Conservation (phyloP, 2,797 vertebrate genomes). For the Anas bahamensis region DNA sequence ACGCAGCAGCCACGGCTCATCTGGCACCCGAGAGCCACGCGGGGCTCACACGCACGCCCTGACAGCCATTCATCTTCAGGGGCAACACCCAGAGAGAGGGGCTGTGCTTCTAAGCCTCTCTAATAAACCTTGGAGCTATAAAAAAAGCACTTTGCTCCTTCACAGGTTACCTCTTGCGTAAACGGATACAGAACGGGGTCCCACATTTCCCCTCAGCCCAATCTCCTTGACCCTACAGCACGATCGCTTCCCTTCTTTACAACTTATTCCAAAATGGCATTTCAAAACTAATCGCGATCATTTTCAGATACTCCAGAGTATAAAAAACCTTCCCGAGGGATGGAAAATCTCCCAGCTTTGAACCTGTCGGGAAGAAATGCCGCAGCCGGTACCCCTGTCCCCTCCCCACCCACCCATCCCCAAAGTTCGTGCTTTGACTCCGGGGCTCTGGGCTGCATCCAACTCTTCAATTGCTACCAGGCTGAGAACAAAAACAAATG, state of each 20-base stretch:
- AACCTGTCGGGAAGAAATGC: neutral
- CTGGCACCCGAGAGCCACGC: neutral
- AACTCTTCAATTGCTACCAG: neutral
- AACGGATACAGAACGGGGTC: neutral
- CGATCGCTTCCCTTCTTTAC: neutral
- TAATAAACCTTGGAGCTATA: neutral
- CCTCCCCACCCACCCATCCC: neutral
- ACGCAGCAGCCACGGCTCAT: neutral
- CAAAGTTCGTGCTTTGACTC: neutral
- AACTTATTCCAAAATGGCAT: neutral
- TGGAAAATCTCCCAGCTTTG: neutral
- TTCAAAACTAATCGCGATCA: neutral
- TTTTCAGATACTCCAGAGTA: neutral
- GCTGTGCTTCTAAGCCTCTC: neutral
- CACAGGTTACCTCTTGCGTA: neutral
- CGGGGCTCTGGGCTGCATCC: neutral
- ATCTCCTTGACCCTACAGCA: neutral
- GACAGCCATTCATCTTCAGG: neutral
- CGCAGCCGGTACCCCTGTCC: neutral
- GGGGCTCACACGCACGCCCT: neutral
- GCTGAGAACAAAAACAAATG: constrained; percentile 34
- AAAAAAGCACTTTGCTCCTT: neutral
- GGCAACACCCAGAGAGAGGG: neutral
- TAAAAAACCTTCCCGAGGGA: neutral
- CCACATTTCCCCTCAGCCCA: neutral